Evolutionary conservation across 2,888 invertebrate genomes (phyloP), one percentile per base, ranked within the genome.

Genomic region (Heterodera filipjevi): DNA sequence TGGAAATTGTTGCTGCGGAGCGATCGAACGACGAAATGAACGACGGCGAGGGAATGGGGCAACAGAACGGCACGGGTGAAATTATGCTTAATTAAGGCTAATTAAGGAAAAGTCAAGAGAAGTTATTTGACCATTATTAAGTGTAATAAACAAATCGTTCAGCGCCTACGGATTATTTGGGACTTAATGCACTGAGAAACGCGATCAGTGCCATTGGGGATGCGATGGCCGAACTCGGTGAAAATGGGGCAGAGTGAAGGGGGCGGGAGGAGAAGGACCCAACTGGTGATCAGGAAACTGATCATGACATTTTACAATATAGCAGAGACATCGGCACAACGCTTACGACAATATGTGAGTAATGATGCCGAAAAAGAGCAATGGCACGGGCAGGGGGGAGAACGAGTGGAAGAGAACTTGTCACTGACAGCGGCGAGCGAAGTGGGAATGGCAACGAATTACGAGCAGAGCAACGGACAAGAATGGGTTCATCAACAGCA

Each of bases 221-320:
- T 30, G 76, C 76, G 53, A 76, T 76, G 59, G 66, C 76, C 33
- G 76, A 76, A 39, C 66, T 76, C n/a, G 76, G 76, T 76, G 33
- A 76, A 49, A 19, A 49, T 19, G 49, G 49, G 49, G 16, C 5
- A 12, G 8, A 44, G 44, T 12, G 12, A 44, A 16, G 19, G 49
- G 49, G 49, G 16, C 16, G 46, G 46, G 16, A 49, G 49, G 49
- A 49, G 10, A 10, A 12, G 49, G 49, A 14, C 19, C 6, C 44
- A 10, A 12, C 44, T 44, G 44, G 44, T 12, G 5, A 12, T 12
- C 12, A 12, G 8, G 5, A 19, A 8, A 49, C 49, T 14, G 19
- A 49, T 49, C 19, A 49, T 3, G 8, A 16, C 49, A 49, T 49
- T 49, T 49, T 3, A 14, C 10, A 14, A 49, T 49, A 3, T 14